phyloP scores from a whole-genome alignment of 2,797 vertebrate species.

The Hyperoplus lanceolatus region DNA sequence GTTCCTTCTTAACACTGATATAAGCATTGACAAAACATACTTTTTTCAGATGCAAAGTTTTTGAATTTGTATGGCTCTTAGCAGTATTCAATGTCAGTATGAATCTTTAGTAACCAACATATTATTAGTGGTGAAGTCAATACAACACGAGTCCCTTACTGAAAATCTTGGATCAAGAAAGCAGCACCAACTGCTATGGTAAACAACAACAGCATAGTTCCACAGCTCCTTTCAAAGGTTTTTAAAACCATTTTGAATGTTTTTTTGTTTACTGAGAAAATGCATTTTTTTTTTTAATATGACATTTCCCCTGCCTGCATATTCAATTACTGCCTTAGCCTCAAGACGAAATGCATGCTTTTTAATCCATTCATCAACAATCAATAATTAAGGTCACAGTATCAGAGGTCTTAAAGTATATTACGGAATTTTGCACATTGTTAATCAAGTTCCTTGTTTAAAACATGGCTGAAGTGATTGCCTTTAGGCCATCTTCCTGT shows the following conservation, averaged over 20 bases:
- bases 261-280: slow-evolving; percentile 2
- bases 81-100: slow-evolving; percentile 38
- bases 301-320: not conserved
- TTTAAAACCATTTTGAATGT: not conserved
- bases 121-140: slow-evolving; percentile 13
- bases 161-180: too few relatives aligned
- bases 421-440: slow-evolving; percentile 10
- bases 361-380: slow-evolving; percentile 1
- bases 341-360: not conserved
- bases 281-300: not conserved
- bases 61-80: slow-evolving; percentile 30
- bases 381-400: slow-evolving; percentile 13
- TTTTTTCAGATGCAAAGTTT: slow-evolving; percentile 45
- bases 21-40: slow-evolving; percentile 22
- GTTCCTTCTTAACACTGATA: slow-evolving; percentile 27
- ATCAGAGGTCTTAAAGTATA: not conserved
- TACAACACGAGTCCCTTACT: not conserved
- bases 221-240: not conserved
- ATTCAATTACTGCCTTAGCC: not conserved
- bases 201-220: not conserved
- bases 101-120: slow-evolving; percentile 26
- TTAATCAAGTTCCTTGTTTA: slow-evolving; percentile 8
- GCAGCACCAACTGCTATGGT: not conserved
- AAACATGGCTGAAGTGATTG: slow-evolving; percentile 4
- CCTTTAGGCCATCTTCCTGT: not conserved